Base-by-base conservation (phyloP, 2,113 vertebrate genomes). In the Ifrita kowaldi region DNA sequence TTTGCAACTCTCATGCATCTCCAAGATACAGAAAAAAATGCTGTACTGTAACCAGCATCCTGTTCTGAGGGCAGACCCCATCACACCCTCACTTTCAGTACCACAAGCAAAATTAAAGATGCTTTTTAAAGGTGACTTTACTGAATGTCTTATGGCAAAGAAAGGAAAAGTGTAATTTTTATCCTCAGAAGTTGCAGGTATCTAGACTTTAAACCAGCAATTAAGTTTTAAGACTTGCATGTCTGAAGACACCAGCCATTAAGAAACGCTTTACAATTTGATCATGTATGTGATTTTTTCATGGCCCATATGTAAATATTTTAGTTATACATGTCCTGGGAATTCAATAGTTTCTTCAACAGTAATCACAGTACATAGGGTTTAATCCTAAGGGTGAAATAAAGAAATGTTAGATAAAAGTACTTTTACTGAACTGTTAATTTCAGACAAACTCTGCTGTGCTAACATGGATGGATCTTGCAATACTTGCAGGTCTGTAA, bases 31-130 rank as follows among this genome's bases (percentile, higher is more conserved):
- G 69, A 55, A 84, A 30, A 24, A 64, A 62, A 21, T 3, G 6
- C 4, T 2, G 0, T 32, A 44, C n/a, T 55, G 26, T 16, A 50
- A 74, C 13, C 64, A 57, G 24, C 6, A 3, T 14, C 16, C 32
- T 57, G 28, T n/a, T 60, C 1, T 1, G 41, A 69, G n/a, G 28
- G 68, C 8, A 7, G 46, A 68, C 5, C 11, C 50, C n/a, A 49
- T 7, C 39, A 10, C 16, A 32, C 1, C 0, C 32, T 60, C 6
- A 27, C 47, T 41, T 30, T 23, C 11, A 73, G 35, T 14, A 44
- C 7, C 57, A 37, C n/a, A 83, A 71, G 37, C 26, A 75, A n/a
- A 27, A 79, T n/a, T 63, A 22, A 47, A 79, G 6, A 39, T 2
- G 4, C 7, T 47, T 71, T 89, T 68, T 12, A 47, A 69, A 82